Conservation (phyloP, 2,888 invertebrate species). For the Ectemnius lituratus region DNA sequence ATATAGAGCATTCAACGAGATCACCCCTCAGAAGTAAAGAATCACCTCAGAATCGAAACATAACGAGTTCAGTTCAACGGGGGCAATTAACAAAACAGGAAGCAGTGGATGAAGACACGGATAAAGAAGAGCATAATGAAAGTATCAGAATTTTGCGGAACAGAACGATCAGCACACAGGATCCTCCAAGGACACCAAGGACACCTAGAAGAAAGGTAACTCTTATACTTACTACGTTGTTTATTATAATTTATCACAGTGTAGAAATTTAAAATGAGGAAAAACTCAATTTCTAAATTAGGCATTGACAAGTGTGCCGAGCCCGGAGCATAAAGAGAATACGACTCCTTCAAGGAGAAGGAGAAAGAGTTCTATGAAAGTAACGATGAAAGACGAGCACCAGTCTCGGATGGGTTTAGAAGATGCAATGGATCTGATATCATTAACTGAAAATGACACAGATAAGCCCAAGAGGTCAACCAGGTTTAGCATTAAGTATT, state of each 20-base stretch:
- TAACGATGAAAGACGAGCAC: not conserved
- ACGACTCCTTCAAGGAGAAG: conserved; percentile 24
- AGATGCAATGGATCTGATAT: not conserved
- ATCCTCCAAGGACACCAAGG: conserved; percentile 23
- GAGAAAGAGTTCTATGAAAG: conserved; percentile 27
- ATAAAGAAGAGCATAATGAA: not conserved
- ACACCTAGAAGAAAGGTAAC: conserved; percentile 20
- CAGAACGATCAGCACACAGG: conserved; percentile 39
- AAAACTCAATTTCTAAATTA: not conserved
- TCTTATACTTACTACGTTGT: not conserved
- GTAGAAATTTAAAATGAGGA: not conserved
- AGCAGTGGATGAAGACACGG: not conserved
- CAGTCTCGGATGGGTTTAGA: not conserved
- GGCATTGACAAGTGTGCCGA: not conserved
- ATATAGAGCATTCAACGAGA: not conserved
- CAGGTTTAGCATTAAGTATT: conserved; percentile 58
- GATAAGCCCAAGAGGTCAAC: conserved; percentile 42
- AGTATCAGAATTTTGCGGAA: conserved; percentile 49
- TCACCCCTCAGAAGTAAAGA: not conserved
- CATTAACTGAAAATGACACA: conserved; percentile 5
- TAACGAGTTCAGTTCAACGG: not conserved
- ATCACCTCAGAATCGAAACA: not conserved
- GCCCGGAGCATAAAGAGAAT: conserved; percentile 34
- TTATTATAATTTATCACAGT: not conserved
- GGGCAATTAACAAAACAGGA: conserved; percentile 11